Evolutionary conservation across 2,888 invertebrate genomes (phyloP).

Genomic region (Sceliomorpha sp.): DNA sequence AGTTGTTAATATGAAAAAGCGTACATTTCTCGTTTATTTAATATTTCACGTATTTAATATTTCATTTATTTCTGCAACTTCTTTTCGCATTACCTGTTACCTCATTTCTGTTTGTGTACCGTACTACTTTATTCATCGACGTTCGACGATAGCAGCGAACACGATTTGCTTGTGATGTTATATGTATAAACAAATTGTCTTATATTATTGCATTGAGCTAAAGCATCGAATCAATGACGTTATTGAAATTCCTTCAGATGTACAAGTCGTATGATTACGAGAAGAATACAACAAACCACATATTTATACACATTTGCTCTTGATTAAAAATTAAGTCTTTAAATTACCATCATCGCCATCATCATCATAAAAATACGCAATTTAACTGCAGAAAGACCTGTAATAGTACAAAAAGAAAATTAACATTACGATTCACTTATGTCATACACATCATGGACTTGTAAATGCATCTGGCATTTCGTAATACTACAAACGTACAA

Average conservation of each 20-base stretch:
- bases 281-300: conserved; percentile 74
- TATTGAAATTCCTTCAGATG: conserved; percentile 61
- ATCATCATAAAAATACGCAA: too few relatives aligned
- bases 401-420: conserved; percentile 43
- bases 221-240: conserved; percentile 59
- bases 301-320: conserved; percentile 65
- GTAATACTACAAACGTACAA: conserved; percentile 38
- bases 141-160: background rate
- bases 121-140: conserved; percentile 37
- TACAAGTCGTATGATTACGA: conserved; percentile 61
- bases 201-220: conserved; percentile 64
- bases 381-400: conserved; percentile 34
- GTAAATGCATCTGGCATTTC: conserved; percentile 51
- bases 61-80: conserved; percentile 60
- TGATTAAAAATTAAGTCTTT: conserved; percentile 56
- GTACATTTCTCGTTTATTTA: too few relatives aligned
- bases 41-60: conserved; percentile 77
- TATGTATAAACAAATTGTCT: conserved; percentile 43
- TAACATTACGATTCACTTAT: conserved; percentile 35
- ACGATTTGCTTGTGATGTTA: conserved; percentile 32
- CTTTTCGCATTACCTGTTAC: conserved; percentile 25
- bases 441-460: conserved; percentile 46
- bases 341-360: conserved; percentile 30
- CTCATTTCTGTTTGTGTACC: conserved; percentile 31
- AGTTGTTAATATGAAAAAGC: too few relatives aligned